Conservation (phyloP, 2,888 invertebrate genomes). For the Calliphora vomitoria region DNA sequence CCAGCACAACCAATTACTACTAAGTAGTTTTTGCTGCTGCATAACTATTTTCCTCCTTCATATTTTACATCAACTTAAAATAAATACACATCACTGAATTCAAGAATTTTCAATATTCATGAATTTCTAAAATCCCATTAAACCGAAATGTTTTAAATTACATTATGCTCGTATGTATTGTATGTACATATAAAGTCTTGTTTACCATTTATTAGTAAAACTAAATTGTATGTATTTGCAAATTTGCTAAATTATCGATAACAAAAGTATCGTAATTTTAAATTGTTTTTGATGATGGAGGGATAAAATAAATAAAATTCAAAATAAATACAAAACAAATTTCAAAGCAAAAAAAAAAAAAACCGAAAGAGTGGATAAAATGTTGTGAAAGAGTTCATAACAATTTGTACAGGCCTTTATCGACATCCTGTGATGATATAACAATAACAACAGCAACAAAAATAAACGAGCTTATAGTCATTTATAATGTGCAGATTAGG, state of each 20-base stretch:
- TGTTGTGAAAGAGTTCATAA: constrained; percentile 35
- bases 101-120: no score
- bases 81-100: no score
- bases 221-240: background rate
- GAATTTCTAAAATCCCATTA: no score
- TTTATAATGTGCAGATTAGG: background rate
- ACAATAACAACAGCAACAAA: background rate
- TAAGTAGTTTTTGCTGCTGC: no score
- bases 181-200: background rate
- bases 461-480: constrained; percentile 5
- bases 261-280: constrained; percentile 47
- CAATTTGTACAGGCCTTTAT: constrained; percentile 43
- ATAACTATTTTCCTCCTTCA: no score
- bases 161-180: no score
- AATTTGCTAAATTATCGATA: constrained; percentile 34
- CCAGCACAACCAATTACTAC: no score
- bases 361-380: constrained; percentile 1
- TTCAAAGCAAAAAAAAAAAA: background rate
- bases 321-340: constrained; percentile 11
- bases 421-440: constrained; percentile 40
- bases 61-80: no score
- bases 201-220: background rate
- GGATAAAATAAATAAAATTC: constrained; percentile 17
- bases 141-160: no score
- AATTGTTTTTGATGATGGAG: constrained; percentile 20